Percentiles rank a stretch among this genome's conserved stretches.
Evolutionary conservation across 1,140 invertebrate species (phyloP).

Genomic region (Caenorhabditis brenneri): DNA sequence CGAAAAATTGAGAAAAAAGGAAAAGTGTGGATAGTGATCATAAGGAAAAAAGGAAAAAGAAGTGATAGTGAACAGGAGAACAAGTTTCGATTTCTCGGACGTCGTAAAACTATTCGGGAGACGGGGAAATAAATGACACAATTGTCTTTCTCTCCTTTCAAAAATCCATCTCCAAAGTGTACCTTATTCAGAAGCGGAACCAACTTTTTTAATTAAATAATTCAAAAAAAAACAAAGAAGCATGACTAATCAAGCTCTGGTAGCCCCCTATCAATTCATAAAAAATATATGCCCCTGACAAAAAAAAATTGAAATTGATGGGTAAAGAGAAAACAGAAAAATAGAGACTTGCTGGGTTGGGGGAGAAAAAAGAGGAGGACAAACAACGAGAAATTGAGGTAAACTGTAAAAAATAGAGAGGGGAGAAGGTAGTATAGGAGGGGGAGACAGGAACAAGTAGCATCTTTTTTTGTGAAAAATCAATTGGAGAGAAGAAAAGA

Average conservation of each 20-base stretch:
- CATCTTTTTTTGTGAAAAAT: slow-evolving; percentile 24
- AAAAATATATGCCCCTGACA: background rate
- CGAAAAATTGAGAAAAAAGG: background rate
- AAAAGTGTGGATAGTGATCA: background rate
- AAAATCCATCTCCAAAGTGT: no score
- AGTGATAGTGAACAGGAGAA: background rate
- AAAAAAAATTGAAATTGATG: background rate
- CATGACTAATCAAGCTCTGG: no score
- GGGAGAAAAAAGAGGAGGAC: background rate
- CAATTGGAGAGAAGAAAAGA: background rate
- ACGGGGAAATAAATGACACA: background rate
- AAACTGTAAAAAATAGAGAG: slow-evolving; percentile 1
- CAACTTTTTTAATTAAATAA: background rate
- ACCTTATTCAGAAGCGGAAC: slow-evolving; percentile 16
- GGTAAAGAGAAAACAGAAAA: background rate
- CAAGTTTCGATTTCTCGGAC: slow-evolving; percentile 24
- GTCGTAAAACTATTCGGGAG: background rate
- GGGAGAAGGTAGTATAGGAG: background rate
- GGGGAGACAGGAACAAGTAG: background rate
- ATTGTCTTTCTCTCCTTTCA: background rate
- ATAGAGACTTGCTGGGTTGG: background rate
- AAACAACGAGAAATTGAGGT: background rate
- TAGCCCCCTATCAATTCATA: no score
- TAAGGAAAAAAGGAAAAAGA: background rate
- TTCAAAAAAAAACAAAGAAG: no score